Evolutionary conservation across 2,113 vertebrate species (phyloP).

Genomic region (Chionodraco myersi): DNA sequence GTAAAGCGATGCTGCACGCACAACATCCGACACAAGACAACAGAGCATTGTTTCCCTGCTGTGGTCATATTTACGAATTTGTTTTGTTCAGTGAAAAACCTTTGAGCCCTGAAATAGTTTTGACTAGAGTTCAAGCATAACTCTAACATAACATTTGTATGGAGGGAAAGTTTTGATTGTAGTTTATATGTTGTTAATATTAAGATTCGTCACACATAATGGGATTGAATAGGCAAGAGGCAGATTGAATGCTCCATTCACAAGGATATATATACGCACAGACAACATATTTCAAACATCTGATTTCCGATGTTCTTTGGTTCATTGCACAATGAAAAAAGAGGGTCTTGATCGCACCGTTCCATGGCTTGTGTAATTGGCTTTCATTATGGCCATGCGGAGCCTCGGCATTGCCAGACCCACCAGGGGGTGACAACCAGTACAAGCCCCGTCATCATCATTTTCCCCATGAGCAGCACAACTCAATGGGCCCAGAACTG

Average conservation of each 20-base stretch:
- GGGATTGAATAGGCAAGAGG: background rate
- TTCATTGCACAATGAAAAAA: constrained; percentile 54
- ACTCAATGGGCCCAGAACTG: constrained; percentile 63
- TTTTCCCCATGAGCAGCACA: constrained; percentile 66
- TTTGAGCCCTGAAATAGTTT: background rate
- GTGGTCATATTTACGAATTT: constrained; percentile 14
- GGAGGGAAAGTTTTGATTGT: background rate
- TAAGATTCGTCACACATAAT: constrained; percentile 1
- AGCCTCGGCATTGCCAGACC: constrained; percentile 61
- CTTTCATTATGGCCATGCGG: constrained; percentile 61
- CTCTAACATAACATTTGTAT: background rate
- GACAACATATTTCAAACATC: constrained; percentile 27
- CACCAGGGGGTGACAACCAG: constrained; percentile 72
- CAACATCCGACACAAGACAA: constrained; percentile 26
- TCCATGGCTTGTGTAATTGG: constrained; percentile 60
- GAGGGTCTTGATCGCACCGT: constrained; percentile 46
- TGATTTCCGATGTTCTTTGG: constrained; percentile 41
- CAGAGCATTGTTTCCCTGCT: constrained; percentile 22
- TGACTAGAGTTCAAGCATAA: background rate
- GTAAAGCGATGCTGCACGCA: constrained; percentile 20
- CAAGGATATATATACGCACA: background rate
- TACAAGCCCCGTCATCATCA: constrained; percentile 69
- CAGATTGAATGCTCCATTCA: constrained; percentile 2
- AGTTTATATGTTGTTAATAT: background rate
- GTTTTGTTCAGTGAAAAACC: background rate